Base-by-base conservation (phyloP, 2,888 invertebrate species). In the Coleophora flavipennella region DNA sequence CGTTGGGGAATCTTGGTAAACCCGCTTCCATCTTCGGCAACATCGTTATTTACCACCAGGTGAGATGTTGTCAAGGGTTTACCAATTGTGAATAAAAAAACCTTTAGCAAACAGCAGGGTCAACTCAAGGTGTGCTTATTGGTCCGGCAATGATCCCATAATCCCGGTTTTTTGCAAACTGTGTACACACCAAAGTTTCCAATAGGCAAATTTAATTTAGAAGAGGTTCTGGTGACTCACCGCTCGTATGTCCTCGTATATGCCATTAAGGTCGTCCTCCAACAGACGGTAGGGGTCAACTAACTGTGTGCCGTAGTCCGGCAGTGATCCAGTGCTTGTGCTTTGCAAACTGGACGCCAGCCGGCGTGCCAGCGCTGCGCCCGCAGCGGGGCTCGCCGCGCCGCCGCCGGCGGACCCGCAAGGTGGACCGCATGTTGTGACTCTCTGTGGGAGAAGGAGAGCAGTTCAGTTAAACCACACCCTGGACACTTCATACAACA, bases 201-300 rank as follows among this genome's bases (percentile, higher is more conserved):
- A 6, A 20, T 20, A n/a, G n/a, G n/a, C n/a, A n/a, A n/a, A n/a
- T n/a, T n/a, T n/a, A n/a, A n/a, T n/a, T 3, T 20, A 20, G 6
- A 20, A 20, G 6, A 20, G 20, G 3, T 3, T 6, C 20, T 20
- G 20, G 20, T 4, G 20, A 40, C 75, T 71, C 77, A 95, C 96
- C 86, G 91, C 87, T 89, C 92, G 88, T 67, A 96, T 94, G 68
- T 95, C 92, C 59, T 91, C 89, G 69, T 94, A 95, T 59, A 96
- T 90, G 57, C 92, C 91, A 68, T 92, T 92, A 48, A 97, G 89
- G 70, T 97, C 96, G 59, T 94, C 92, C 59, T 95, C 93, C 47
- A 95, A 86, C 49, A 96, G 86, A 57, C 91, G 90, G 72, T 95
- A 96, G 45, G 96, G 96, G 84, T 95, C 94, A 53, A 94, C 87